Conservation (phyloP, 2,113 vertebrate genomes). For the Cervus canadensis region DNA sequence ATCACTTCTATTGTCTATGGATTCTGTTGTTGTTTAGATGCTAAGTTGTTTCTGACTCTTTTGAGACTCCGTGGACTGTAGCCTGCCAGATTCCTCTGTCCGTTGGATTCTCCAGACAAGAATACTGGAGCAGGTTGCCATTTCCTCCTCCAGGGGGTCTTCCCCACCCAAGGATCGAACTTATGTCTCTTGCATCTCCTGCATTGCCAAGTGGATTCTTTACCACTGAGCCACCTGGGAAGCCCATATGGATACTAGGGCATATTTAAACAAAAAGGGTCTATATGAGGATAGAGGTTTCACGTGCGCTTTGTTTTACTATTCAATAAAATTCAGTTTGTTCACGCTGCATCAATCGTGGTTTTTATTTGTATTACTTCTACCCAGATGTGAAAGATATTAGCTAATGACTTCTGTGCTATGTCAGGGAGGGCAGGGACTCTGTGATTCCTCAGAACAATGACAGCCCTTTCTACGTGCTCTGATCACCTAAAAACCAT, state of each 20-base stretch:
- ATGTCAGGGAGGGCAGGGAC: slow-evolving; percentile 23
- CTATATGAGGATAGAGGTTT: slow-evolving; percentile 35
- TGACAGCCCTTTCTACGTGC: slow-evolving; percentile 16
- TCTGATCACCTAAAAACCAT: slow-evolving; percentile 46
- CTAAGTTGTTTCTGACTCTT: neutral
- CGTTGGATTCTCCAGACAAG: neutral
- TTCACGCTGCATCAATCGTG: slow-evolving; percentile 72
- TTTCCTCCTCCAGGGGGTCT: neutral
- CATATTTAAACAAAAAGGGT: slow-evolving; percentile 1
- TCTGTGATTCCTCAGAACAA: slow-evolving; percentile 20
- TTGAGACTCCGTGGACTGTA: neutral
- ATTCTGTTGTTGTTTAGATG: neutral
- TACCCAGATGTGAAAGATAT: slow-evolving; percentile 74
- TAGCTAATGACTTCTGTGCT: slow-evolving; percentile 71
- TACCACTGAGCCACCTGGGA: neutral
- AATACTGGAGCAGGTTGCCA: neutral
- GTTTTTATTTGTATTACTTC: slow-evolving; percentile 56
- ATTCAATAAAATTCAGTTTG: slow-evolving; percentile 65
- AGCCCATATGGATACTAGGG: neutral
- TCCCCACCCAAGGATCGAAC: neutral
- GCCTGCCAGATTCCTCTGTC: neutral
- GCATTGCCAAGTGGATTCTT: neutral
- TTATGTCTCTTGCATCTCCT: neutral
- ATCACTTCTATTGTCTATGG: neutral
- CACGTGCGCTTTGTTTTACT: slow-evolving; percentile 40